Evolutionary conservation across 2,888 invertebrate species (phyloP).

Genomic region (Caenorhabditis panamensis): DNA sequence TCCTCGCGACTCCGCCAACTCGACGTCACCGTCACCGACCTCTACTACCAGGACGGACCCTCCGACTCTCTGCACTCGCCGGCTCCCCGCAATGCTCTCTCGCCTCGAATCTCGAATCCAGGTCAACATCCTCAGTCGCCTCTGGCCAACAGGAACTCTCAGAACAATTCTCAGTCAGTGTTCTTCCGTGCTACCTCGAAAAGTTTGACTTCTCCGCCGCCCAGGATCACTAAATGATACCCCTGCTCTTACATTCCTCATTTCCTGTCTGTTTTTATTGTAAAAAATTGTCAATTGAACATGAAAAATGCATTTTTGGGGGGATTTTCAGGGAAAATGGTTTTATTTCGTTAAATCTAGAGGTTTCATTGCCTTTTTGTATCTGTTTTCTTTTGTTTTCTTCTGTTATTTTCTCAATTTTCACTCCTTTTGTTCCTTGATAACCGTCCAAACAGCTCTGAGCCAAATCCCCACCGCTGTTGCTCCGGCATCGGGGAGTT

Average conservation of each 20-base stretch:
- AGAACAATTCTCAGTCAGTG: slow-evolving; percentile 11
- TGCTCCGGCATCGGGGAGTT: slow-evolving; percentile 75
- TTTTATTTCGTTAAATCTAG: too few species aligned
- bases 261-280: not conserved
- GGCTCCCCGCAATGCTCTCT: slow-evolving; percentile 15
- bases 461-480: slow-evolving; percentile 74
- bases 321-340: too few species aligned
- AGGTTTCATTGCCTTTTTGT: not conserved
- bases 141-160: slow-evolving; percentile 16
- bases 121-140: slow-evolving; percentile 44
- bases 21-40: slow-evolving; percentile 41
- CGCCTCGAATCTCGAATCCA: slow-evolving; percentile 32
- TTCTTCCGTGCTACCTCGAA: slow-evolving; percentile 50
- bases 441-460: slow-evolving; percentile 61
- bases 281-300: too few species aligned
- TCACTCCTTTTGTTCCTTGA: slow-evolving; percentile 2
- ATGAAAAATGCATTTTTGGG: too few species aligned
- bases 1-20: slow-evolving; percentile 42
- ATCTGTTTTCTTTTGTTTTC: not conserved
- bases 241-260: slow-evolving; percentile 3
- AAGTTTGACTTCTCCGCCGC: slow-evolving; percentile 25
- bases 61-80: slow-evolving; percentile 27
- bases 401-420: not conserved
- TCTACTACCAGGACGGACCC: slow-evolving; percentile 57
- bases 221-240: not conserved